phyloP scores from a whole-genome alignment of 2,113 vertebrate genomes.

The Gadus macrocephalus region DNA sequence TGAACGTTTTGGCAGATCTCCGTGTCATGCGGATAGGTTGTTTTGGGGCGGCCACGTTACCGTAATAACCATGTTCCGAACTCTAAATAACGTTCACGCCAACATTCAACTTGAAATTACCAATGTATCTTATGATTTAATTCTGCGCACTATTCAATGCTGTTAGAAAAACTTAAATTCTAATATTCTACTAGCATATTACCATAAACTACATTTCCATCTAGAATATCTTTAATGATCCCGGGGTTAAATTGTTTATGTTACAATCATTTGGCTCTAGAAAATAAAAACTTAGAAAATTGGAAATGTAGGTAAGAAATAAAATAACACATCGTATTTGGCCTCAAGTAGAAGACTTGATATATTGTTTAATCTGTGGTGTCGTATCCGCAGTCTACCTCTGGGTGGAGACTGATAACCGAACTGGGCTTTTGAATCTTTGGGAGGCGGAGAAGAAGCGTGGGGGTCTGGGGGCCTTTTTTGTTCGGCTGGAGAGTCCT shows the following conservation, averaged over 20 bases:
- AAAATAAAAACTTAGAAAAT: not conserved
- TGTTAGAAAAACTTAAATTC: too few species aligned
- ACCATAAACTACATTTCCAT: too few species aligned
- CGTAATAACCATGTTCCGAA: too few species aligned
- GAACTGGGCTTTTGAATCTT: conserved; percentile 39
- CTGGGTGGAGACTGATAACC: conserved; percentile 59
- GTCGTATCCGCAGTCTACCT: conserved; percentile 41
- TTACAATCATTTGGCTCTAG: not conserved
- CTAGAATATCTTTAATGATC: too few species aligned
- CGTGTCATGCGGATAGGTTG: conserved; percentile 2
- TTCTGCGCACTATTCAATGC: too few species aligned
- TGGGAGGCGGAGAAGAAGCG: conserved; percentile 62
- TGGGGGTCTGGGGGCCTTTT: conserved; percentile 53
- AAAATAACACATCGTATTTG: not conserved
- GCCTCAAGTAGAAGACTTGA: too few species aligned
- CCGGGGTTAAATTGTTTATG: not conserved
- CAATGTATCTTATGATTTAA: too few species aligned
- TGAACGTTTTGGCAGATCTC: conserved; percentile 11
- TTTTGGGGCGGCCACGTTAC: not conserved
- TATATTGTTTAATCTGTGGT: conserved; percentile 29
- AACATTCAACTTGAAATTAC: too few species aligned
- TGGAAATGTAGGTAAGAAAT: not conserved
- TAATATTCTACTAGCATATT: too few species aligned
- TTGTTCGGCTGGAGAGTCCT: conserved; percentile 70
- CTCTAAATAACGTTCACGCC: too few species aligned